Conservation (phyloP, 1,140 invertebrate species). For the Drosophila gunungcola region DNA sequence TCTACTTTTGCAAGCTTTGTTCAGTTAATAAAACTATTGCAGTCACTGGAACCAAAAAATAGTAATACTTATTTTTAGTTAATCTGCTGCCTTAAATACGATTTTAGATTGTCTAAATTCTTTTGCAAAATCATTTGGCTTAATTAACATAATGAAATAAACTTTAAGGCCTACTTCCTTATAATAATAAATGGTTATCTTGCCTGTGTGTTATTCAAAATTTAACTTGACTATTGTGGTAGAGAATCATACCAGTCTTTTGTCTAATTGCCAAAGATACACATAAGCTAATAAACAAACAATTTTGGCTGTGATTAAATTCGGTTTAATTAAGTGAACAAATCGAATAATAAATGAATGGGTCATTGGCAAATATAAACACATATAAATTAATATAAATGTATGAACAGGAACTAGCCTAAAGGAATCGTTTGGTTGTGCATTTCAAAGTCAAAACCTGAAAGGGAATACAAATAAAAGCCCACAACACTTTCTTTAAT, state of each 20-base stretch:
- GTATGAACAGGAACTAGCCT: not conserved
- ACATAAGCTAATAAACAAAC: constrained; percentile 31
- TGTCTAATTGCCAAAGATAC: constrained; percentile 30
- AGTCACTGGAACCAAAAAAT: no score
- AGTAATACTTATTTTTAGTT: no score
- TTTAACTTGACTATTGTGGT: constrained; percentile 6
- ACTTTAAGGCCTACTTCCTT: not conserved
- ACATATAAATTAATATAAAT: constrained; percentile 10
- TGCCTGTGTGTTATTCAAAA: constrained; percentile 19
- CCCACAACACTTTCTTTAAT: constrained; percentile 48
- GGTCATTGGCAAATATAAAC: not conserved
- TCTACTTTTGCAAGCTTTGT: not conserved
- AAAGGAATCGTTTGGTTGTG: constrained; percentile 13
- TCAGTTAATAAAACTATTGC: not conserved
- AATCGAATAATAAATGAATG: constrained; percentile 31
- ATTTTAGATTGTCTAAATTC: not conserved
- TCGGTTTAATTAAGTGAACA: constrained; percentile 39
- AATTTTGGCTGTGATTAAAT: constrained; percentile 29
- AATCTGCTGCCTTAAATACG: not conserved
- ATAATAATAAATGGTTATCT: constrained; percentile 1
- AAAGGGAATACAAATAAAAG: constrained; percentile 46
- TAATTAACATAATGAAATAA: not conserved
- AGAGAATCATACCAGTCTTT: not conserved
- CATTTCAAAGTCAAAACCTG: constrained; percentile 29
- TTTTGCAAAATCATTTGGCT: not conserved